phyloP scores from a whole-genome alignment of 1,140 invertebrate genomes.

The Coenobita brevimanus region DNA sequence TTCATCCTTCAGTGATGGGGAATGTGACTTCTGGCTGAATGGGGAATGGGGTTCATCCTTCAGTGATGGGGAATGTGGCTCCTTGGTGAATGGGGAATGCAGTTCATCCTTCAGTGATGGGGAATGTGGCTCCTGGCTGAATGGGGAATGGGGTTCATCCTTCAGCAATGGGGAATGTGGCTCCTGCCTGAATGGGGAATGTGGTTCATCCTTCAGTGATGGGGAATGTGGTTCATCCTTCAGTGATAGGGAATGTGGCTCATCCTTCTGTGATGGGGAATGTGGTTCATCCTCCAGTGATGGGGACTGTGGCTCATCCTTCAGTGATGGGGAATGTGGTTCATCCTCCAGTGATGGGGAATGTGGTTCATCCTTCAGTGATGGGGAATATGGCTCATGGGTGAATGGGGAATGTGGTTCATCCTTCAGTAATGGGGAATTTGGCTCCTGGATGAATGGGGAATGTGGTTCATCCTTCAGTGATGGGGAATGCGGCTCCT shows the following conservation, averaged over 20 bases:
- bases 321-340: neutral
- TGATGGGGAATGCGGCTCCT: neutral
- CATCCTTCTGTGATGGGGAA: neutral
- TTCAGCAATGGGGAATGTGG: neutral
- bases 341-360: neutral
- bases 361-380: neutral
- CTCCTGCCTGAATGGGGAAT: too few relatives aligned
- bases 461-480: neutral
- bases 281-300: too few relatives aligned
- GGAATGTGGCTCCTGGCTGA: neutral
- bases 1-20: too few relatives aligned
- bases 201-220: neutral
- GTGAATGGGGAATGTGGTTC: neutral
- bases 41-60: neutral
- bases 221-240: neutral
- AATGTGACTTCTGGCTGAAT: neutral
- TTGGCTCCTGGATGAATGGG: neutral
- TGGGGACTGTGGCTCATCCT: neutral
- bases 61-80: too few relatives aligned
- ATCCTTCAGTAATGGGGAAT: neutral
- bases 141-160: neutral
- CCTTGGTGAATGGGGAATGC: neutral
- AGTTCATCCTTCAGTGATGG: neutral
- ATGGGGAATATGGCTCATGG: neutral
- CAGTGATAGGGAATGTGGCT: too few relatives aligned